phyloP scores from a whole-genome alignment of 2,888 invertebrate species.

The Formica aserva region DNA sequence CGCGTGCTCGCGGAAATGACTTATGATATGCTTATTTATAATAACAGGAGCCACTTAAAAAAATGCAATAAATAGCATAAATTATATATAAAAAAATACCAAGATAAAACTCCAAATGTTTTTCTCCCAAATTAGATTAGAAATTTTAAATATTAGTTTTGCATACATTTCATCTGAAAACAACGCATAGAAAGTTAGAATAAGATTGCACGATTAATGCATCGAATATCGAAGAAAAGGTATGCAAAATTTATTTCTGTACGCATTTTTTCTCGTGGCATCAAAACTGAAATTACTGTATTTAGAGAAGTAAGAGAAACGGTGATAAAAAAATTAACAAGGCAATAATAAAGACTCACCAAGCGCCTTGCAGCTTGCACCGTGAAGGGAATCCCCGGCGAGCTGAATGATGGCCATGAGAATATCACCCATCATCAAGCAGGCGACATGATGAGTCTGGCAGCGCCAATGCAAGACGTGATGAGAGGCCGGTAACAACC shows the following conservation, averaged over 20 bases:
- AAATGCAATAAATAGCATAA: background rate
- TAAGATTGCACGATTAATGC: background rate
- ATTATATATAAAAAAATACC: background rate
- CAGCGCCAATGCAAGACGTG: constrained; percentile 96
- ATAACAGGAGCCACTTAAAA: background rate
- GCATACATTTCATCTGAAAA: background rate
- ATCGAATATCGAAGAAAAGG: background rate
- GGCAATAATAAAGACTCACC: constrained; percentile 87
- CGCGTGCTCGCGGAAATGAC: background rate
- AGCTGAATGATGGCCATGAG: constrained; percentile 93
- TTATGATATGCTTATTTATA: background rate
- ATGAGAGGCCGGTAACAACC: constrained; percentile 92
- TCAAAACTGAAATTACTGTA: constrained; percentile 3
- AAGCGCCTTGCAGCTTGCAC: constrained; percentile 89
- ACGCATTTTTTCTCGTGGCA: background rate
- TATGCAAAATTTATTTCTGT: background rate
- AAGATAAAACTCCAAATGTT: background rate
- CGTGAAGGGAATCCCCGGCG: constrained; percentile 88
- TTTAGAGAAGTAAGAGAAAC: background rate
- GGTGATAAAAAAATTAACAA: constrained; percentile 38
- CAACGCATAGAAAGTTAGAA: background rate
- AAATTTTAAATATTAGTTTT: background rate
- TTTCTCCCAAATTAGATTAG: background rate
- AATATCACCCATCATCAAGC: constrained; percentile 93
- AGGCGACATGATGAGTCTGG: constrained; percentile 94